Conservation (phyloP, 2,888 invertebrate genomes). For the Platycheirus albimanus region DNA sequence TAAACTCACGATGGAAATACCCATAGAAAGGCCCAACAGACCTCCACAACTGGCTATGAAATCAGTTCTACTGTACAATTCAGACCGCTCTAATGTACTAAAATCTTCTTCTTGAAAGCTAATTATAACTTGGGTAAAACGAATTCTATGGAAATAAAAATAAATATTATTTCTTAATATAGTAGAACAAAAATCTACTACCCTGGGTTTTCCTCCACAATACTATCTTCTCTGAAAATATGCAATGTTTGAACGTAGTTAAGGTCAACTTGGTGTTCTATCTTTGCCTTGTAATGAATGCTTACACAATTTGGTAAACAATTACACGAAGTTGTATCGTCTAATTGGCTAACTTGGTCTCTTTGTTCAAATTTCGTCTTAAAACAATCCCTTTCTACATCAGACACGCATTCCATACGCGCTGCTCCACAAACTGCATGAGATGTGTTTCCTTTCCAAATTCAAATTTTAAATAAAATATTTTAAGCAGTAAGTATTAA, state of each 20-base stretch:
- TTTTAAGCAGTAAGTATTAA: too few species aligned
- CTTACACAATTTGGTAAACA: not conserved
- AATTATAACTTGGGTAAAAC: slow-evolving; percentile 83
- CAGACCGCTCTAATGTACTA: slow-evolving; percentile 86
- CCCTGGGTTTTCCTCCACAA: too few species aligned
- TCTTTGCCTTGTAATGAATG: not conserved
- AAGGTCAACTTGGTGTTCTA: not conserved
- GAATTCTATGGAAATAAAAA: not conserved
- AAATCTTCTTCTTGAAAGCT: slow-evolving; percentile 89
- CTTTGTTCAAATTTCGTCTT: not conserved
- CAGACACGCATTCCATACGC: not conserved
- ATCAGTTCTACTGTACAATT: slow-evolving; percentile 87
- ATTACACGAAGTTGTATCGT: not conserved
- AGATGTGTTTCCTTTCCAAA: slow-evolving; percentile 78
- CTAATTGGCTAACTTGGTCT: too few species aligned
- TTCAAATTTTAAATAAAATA: slow-evolving; percentile 74
- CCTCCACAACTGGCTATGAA: slow-evolving; percentile 89
- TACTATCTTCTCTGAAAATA: too few species aligned
- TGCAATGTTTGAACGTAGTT: too few species aligned
- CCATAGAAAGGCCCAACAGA: slow-evolving; percentile 84
- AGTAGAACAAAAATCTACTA: too few species aligned
- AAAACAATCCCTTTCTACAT: too few species aligned
- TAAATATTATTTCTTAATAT: too few species aligned
- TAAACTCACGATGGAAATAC: slow-evolving; percentile 81
- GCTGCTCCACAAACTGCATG: slow-evolving; percentile 83